A percentile compares a stretch with the other conserved stretches of the same genome.
These are phyloP conservation scores for Calcarius lapponicus DNA, from an alignment of 2,797 vertebrate genomes.

Conservation along the genomic window DNA sequence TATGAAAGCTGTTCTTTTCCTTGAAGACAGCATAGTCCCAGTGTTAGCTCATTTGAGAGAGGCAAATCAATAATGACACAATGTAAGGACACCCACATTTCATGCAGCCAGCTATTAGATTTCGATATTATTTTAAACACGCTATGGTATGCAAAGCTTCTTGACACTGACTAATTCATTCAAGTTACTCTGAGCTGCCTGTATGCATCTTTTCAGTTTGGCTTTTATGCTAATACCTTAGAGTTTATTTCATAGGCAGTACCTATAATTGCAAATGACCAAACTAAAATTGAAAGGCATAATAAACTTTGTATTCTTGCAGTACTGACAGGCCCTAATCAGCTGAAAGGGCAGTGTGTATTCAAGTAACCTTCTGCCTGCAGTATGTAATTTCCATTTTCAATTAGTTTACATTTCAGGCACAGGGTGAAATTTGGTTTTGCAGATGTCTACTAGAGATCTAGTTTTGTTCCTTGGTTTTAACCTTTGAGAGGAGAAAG, in stretches of 20 bases:
- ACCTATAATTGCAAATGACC: background rate
- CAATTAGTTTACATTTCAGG: slow-evolving; percentile 11
- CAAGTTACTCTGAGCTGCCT: background rate
- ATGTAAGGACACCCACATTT: background rate
- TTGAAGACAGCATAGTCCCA: background rate
- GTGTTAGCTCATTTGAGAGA: background rate
- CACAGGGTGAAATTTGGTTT: background rate
- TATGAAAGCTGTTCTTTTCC: background rate
- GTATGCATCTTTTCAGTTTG: background rate
- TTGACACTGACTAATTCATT: background rate
- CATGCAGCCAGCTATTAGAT: background rate
- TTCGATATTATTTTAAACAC: background rate
- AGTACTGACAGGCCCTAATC: background rate
- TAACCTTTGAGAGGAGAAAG: background rate
- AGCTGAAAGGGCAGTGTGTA: background rate
- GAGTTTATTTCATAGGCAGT: background rate
- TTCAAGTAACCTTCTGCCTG: background rate
- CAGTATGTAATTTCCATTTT: background rate
- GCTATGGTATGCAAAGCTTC: background rate
- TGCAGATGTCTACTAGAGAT: background rate
- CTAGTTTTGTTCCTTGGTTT: background rate
- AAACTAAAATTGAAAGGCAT: background rate
- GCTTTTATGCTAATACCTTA: background rate
- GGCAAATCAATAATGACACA: background rate
- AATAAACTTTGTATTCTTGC: background rate